A percentile compares a stretch with the other conserved stretches of the same genome.
phyloP scores from a whole-genome alignment of 2,797 vertebrate genomes.

The Sebastes wilsoni region DNA sequence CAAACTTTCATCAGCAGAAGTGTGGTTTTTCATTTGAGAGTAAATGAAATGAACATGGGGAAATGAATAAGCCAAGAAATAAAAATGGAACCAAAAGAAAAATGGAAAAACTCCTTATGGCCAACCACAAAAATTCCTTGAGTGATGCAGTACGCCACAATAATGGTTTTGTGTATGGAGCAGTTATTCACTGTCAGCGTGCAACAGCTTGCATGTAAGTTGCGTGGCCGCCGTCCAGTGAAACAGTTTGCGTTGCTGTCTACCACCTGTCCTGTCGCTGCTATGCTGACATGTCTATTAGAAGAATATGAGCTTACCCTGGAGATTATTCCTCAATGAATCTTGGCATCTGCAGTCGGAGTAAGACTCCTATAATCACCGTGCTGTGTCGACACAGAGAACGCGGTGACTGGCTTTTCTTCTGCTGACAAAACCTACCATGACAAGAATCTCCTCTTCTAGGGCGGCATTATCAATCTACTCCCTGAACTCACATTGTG shows the following conservation, averaged over 20 bases:
- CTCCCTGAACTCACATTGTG: neutral
- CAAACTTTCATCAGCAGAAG: slow-evolving; percentile 63
- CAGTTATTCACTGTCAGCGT: slow-evolving; percentile 51
- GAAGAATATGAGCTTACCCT: slow-evolving; percentile 33
- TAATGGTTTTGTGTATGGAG: slow-evolving; percentile 30
- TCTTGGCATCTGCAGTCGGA: slow-evolving; percentile 40
- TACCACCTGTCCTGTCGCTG: slow-evolving; percentile 61
- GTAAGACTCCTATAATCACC: slow-evolving; percentile 45
- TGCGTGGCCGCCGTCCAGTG: slow-evolving; percentile 50
- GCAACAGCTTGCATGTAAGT: slow-evolving; percentile 66
- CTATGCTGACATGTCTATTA: slow-evolving; percentile 62
- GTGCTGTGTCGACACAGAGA: slow-evolving; percentile 21
- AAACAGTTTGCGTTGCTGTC: slow-evolving; percentile 48
- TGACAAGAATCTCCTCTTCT: neutral
- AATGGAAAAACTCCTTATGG: slow-evolving; percentile 28
- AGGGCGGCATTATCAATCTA: neutral
- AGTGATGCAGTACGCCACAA: slow-evolving; percentile 9
- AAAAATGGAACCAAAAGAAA: slow-evolving; percentile 35
- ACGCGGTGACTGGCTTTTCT: slow-evolving; percentile 12
- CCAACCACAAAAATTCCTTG: slow-evolving; percentile 3
- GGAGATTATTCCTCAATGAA: slow-evolving; percentile 46
- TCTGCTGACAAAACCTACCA: slow-evolving; percentile 16
- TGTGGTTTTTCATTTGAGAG: slow-evolving; percentile 54
- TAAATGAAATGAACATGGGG: slow-evolving; percentile 52
- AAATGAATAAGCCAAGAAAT: slow-evolving; percentile 40